Evolutionary conservation across 2,888 invertebrate species (phyloP).

Genomic region (Corythucha ciliata): DNA sequence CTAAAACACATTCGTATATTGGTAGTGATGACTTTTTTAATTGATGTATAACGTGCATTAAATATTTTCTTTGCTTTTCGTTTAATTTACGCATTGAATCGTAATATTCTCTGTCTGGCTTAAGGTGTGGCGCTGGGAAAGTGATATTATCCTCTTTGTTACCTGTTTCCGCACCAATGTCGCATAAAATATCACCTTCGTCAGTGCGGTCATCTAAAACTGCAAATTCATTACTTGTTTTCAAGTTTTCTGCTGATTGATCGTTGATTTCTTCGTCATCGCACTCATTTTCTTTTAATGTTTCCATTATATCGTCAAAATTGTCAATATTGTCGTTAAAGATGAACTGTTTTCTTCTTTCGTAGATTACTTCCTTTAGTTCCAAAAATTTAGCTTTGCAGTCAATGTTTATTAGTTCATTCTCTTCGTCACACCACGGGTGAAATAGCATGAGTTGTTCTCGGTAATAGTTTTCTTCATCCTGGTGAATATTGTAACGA

Average conservation of each 20-base stretch:
- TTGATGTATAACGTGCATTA: neutral
- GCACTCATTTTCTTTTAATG: neutral
- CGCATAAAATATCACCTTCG: slow-evolving; percentile 16
- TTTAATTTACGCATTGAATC: slow-evolving; percentile 6
- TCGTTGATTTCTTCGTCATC: neutral
- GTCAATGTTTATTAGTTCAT: slow-evolving; percentile 26
- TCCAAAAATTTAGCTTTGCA: neutral
- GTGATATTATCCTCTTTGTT: neutral
- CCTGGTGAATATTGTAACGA: slow-evolving; percentile 23
- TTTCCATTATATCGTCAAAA: neutral
- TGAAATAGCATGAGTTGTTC: slow-evolving; percentile 34
- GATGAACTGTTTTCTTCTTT: neutral
- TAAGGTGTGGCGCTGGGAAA: neutral
- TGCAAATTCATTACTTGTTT: slow-evolving; percentile 13
- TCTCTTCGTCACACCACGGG: slow-evolving; percentile 33
- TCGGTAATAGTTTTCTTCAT: slow-evolving; percentile 30
- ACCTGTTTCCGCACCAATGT: neutral
- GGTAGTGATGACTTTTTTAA: slow-evolving; percentile 1
- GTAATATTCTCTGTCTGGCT: slow-evolving; percentile 8
- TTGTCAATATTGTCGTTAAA: too few species aligned
- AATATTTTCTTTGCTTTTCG: slow-evolving; percentile 12
- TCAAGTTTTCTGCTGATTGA: neutral
- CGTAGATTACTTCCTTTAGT: neutral
- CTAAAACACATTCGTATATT: slow-evolving; percentile 1
- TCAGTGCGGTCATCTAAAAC: slow-evolving; percentile 11